Conservation (phyloP, 2,888 invertebrate genomes). For the Heliconius hortense region DNA sequence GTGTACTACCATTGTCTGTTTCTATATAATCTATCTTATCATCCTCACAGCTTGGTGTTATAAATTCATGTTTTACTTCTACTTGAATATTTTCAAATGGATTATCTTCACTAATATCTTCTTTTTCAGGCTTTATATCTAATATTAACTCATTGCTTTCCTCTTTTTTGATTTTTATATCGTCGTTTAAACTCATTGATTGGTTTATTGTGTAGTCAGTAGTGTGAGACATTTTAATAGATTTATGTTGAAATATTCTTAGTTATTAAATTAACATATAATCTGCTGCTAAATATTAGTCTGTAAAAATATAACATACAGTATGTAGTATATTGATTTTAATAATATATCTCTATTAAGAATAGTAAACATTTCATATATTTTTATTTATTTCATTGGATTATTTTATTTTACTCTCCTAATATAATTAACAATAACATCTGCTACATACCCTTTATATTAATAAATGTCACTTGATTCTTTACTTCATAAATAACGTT, state of each 20-base stretch:
- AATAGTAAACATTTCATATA: background rate
- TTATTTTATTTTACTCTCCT: background rate
- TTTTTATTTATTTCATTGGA: background rate
- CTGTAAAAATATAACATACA: background rate
- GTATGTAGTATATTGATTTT: background rate
- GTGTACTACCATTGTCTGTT: conserved; percentile 27
- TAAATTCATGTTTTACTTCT: conserved; percentile 33
- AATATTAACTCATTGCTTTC: conserved; percentile 23
- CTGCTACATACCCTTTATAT: conserved; percentile 6
- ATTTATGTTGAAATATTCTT: background rate
- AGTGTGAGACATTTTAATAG: conserved; percentile 11
- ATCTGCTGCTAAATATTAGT: background rate
- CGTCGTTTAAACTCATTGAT: conserved; percentile 11
- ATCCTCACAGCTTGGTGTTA: conserved; percentile 29
- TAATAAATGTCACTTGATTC: conserved; percentile 8
- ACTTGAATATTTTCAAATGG: conserved; percentile 31
- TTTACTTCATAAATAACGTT: conserved; percentile 4
- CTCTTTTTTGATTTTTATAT: conserved; percentile 36
- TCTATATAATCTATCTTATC: conserved; percentile 26
- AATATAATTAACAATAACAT: background rate
- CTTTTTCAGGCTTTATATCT: conserved; percentile 31
- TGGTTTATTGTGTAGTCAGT: background rate
- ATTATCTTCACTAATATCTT: conserved; percentile 24
- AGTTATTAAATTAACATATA: background rate
- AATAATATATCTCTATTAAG: background rate